These are phyloP conservation scores for Diglossa brunneiventris DNA, from an alignment of 2,113 vertebrate species.

Conservation along the genomic window DNA sequence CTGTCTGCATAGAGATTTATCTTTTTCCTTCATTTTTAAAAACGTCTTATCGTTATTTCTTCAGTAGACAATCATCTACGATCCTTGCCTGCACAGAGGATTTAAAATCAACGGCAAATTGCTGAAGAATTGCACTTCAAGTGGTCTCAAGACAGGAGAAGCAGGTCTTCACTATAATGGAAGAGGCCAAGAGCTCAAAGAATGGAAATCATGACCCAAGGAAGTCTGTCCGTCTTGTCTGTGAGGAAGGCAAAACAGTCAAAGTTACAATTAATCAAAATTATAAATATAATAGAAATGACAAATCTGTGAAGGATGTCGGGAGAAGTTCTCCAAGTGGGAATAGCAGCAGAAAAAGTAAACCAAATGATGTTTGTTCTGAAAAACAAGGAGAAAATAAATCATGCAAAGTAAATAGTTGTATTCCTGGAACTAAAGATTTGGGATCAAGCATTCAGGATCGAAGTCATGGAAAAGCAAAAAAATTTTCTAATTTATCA, in stretches of 20 bases:
- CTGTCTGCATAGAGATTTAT: not conserved
- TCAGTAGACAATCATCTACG: slow-evolving; percentile 66
- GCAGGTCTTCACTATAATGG: slow-evolving; percentile 83
- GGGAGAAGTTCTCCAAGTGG: slow-evolving; percentile 73
- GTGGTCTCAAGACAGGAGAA: slow-evolving; percentile 63
- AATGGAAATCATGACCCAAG: slow-evolving; percentile 83
- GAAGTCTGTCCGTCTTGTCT: slow-evolving; percentile 76
- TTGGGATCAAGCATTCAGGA: slow-evolving; percentile 74
- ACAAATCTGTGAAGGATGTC: slow-evolving; percentile 75
- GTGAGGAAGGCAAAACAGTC: slow-evolving; percentile 80
- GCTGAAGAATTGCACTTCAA: slow-evolving; percentile 70
- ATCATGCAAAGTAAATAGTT: slow-evolving; percentile 75
- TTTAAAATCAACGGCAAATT: slow-evolving; percentile 67
- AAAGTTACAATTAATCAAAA: slow-evolving; percentile 80
- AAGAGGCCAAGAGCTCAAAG: slow-evolving; percentile 82
- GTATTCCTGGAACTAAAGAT: slow-evolving; percentile 70
- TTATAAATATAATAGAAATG: slow-evolving; percentile 79
- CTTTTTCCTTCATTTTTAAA: slow-evolving; percentile 20
- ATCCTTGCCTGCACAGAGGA: slow-evolving; percentile 69
- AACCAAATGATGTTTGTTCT: slow-evolving; percentile 76
- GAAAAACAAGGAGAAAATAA: slow-evolving; percentile 74
- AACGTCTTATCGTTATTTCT: slow-evolving; percentile 36
- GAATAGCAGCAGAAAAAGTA: slow-evolving; percentile 76
- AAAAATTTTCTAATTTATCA: slow-evolving; percentile 68
- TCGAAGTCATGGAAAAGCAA: slow-evolving; percentile 77